These are phyloP conservation scores for Erythrocercus mccallii DNA, from an alignment of 2,113 vertebrate genomes.

Conservation along the genomic window DNA sequence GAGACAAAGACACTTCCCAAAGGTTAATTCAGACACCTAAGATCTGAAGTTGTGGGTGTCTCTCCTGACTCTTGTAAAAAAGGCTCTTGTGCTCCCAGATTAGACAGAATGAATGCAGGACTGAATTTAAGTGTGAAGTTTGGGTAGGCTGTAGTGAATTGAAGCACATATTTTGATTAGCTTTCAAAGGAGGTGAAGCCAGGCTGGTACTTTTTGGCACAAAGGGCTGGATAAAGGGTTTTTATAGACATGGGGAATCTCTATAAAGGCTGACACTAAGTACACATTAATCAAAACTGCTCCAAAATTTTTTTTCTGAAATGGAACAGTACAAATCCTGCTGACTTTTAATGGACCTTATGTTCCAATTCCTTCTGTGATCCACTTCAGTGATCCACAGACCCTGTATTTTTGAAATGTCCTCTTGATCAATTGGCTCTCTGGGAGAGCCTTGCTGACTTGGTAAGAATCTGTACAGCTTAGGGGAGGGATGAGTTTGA, in stretches of 20 bases:
- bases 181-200: not conserved
- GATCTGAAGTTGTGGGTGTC: not conserved
- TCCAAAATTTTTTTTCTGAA: not conserved
- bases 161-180: not conserved
- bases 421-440: not conserved
- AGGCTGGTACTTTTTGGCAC: not conserved
- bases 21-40: not conserved
- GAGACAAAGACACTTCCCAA: not conserved
- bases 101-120: not conserved
- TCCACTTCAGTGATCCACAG: not conserved
- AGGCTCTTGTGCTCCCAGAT: not conserved
- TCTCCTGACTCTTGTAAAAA: not conserved
- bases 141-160: not conserved
- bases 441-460: not conserved
- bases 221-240: not conserved
- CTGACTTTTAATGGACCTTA: not conserved
- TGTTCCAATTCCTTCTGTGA: not conserved
- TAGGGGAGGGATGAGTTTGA: not conserved
- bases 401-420: not conserved
- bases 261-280: not conserved
- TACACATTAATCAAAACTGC: not conserved
- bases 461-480: not conserved
- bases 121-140: not conserved
- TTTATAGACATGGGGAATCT: not conserved
- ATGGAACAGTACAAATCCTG: rapidly evolving